These are phyloP conservation scores for Penaeus chinensis DNA, from an alignment of 1,140 invertebrate genomes.

Conservation along the genomic window DNA sequence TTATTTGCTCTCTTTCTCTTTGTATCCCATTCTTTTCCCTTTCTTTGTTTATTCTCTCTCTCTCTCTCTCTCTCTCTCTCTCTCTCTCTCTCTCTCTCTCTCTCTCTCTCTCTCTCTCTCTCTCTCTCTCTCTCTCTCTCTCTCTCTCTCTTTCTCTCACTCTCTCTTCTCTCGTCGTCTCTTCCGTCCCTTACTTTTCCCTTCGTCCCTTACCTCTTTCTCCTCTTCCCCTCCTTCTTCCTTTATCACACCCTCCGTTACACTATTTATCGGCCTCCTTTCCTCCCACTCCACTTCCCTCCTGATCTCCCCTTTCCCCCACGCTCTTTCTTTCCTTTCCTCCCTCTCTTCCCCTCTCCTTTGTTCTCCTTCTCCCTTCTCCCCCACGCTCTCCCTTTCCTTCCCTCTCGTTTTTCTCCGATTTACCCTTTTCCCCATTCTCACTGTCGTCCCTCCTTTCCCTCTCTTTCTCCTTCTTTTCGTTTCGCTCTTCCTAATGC, in stretches of 20 bases:
- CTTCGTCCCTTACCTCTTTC: background rate
- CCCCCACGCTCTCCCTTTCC: too few relatives aligned
- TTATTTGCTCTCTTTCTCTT: constrained; percentile 27
- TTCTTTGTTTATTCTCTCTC: background rate
- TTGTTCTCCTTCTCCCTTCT: too few relatives aligned
- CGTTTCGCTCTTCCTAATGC: too few relatives aligned
- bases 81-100: background rate
- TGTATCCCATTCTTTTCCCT: background rate
- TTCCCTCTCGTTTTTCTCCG: too few relatives aligned
- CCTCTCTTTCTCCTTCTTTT: too few relatives aligned
- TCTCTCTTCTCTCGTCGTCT: background rate
- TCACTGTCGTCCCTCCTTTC: too few relatives aligned
- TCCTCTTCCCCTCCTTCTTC: background rate
- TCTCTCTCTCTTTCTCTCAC: background rate
- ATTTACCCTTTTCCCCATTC: too few relatives aligned
- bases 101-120: too few relatives aligned
- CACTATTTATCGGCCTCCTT: background rate
- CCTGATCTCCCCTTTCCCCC: too few relatives aligned
- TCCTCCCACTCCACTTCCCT: background rate
- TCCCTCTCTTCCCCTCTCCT: too few relatives aligned
- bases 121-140: constrained; percentile 10
- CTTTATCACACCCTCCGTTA: background rate
- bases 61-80: constrained; percentile 38
- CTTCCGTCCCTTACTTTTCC: background rate
- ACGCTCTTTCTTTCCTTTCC: too few relatives aligned